Conservation (phyloP, 2,797 vertebrate genomes). For the Halcyon chelicuti region DNA sequence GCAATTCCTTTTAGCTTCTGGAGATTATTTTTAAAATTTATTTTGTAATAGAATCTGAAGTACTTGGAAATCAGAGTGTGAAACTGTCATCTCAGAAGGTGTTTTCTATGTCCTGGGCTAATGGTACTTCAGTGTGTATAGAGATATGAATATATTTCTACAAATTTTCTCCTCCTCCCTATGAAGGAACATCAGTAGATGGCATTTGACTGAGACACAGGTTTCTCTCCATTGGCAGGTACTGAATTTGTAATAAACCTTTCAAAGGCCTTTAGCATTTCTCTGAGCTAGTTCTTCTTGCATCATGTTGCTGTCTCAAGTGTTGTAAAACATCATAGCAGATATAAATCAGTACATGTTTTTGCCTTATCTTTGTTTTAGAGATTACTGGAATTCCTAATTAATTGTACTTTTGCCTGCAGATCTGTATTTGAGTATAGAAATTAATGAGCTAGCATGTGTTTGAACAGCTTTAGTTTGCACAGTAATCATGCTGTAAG, state of each 20-base stretch:
- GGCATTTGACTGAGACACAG: background rate
- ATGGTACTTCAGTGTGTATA: background rate
- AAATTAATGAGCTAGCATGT: background rate
- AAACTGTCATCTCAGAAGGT: background rate
- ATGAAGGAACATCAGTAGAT: background rate
- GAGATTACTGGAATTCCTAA: background rate
- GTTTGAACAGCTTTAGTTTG: background rate
- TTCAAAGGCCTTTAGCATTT: background rate
- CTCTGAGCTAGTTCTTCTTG: background rate
- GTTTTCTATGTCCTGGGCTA: background rate
- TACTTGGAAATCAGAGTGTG: background rate
- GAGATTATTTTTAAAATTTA: background rate
- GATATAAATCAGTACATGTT: background rate
- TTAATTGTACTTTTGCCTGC: background rate
- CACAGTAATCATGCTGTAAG: background rate
- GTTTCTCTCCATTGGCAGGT: background rate
- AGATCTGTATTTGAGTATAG: background rate
- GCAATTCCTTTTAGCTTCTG: background rate
- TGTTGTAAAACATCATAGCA: background rate
- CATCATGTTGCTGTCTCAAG: background rate
- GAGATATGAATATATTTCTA: background rate
- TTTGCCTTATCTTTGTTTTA: background rate
- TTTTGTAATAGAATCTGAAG: background rate
- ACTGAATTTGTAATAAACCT: background rate
- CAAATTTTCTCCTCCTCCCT: background rate